Evolutionary conservation across 2,888 invertebrate genomes (phyloP), one percentile per base, ranked within the genome.

Genomic region (Abrostola tripartita): DNA sequence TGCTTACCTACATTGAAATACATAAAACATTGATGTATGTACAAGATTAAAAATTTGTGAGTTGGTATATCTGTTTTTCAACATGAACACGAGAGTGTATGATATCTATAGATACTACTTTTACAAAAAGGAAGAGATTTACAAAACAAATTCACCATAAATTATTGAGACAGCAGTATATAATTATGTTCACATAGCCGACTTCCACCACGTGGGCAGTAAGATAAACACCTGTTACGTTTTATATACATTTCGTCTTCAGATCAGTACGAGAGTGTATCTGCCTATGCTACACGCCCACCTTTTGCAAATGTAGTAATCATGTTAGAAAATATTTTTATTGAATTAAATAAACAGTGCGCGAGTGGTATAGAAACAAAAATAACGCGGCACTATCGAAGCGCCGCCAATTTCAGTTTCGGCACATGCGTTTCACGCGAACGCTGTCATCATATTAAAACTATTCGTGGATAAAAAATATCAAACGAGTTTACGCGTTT

Each of bases 271-370:
- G 62, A n/a, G 53, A 58, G 50, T 47, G 44, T 60, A 35, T 55
- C 49, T 47, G 38, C 47, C 52, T 38, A 40, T 38, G 41, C 50
- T 52, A n/a, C 49, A 57, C 49, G 35, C 49, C 58, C 42, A 61
- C 44, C 12, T 61, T 63, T 55, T 50, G 52, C 40, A 6, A 59
- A 52, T 74, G 41, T 44, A 58, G 58, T 53, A 58, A 75, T 78
- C 68, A 71, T 77, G 76, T 71, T 68, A 64, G 72, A 78, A 85
- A 87, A 88, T 85, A 86, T 89, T 88, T 85, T 88, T 88, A 90
- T 88, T 89, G 87, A 90, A 89, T 89, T 87, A 85, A 87, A 88
- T 89, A 90, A 89, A 91, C 88, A 88, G 74, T 70, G 80, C 82
- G 83, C 76, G 85, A 81, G 85, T 83, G 79, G 76, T 71, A 84